Base-by-base conservation (phyloP, 1,140 invertebrate genomes). In the Chlorops oryzae region DNA sequence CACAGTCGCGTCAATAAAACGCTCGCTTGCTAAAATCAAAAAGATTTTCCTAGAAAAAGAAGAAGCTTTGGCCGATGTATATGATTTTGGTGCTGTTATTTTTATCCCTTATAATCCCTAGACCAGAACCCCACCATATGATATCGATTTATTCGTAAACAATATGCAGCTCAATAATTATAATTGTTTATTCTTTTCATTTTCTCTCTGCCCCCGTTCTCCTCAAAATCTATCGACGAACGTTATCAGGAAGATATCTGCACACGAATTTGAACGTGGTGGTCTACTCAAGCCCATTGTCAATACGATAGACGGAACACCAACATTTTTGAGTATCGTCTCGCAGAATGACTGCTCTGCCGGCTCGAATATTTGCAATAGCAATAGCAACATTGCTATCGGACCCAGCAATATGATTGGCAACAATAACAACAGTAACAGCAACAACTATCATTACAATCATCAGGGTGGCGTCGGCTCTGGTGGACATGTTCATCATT, bases 211-310 rank as follows among this genome's bases (percentile, higher is more conserved):
- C n/a, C n/a, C n/a, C n/a, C n/a, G n/a, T n/a, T n/a, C n/a, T n/a
- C n/a, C n/a, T n/a, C n/a, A n/a, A n/a, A n/a, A n/a, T n/a, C n/a
- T n/a, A n/a, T n/a, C n/a, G n/a, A n/a, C n/a, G n/a, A n/a, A n/a
- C n/a, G 20, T 23, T 32, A 46, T n/a, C 60, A 80, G 92, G 47
- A 96, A 96, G 77, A 94, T 96, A 62, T 96, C 92, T 3, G 92
- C 92, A 9, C 91, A 95, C 73, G 92, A 96, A 69, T 96, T 96
- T 70, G 92, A 96, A 71, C 81, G 88, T 3, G 90, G 91, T 2
- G 91, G 92, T 34, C 78, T 93, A 6, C 71, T 94, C 34, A 93
- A 92, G 69, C 92, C 92, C 38, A 89, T 96, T 68, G 86, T 96
- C 38, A 90, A 86, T 50, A 91, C 88, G 3, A 86, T 92, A 22